Base-by-base conservation (phyloP, 2,113 vertebrate genomes). In the Hippoglossus stenolepis region DNA sequence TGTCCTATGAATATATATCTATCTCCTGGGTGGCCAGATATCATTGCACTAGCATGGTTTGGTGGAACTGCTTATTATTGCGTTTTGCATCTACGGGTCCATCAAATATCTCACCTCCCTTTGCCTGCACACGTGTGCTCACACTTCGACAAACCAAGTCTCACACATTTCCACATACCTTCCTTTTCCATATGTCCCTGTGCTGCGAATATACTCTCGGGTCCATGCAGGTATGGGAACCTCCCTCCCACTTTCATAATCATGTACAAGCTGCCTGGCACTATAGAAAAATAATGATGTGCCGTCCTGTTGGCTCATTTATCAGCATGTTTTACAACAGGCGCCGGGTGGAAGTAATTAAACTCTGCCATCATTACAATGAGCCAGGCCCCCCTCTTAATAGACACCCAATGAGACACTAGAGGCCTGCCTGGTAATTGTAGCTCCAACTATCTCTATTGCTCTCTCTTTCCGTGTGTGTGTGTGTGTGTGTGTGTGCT, bases 271-370 rank as follows among this genome's bases (percentile, higher is more conserved):
- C 95, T 96, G 95, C 94, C 95, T 95, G 95, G 95, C 88, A 86
- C 89, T 90, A 90, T 94, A 88, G 94, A 93, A 95, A 95, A 97
- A 97, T 97, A 97, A 98, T 97, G 96, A 98, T 97, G 96, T 95
- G 90, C 93, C 89, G 93, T 96, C 96, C 96, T 96, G 96, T 96
- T 96, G 96, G 95, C 95, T 96, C 96, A 96, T 98, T 98, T 98
- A 98, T 98, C 97, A 98, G 95, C 93, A 95, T 98, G 97, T 98
- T 98, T 97, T 98, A 99, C 97, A 98, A 96, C 96, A 97, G 88
- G 94, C 90, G 95, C 95, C 95, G 91, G 80, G 95, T 96, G 96
- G 96, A 97, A 97, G 97, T 98, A 98, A 99, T 99, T 99, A 99
- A 98, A 97, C 96, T 95, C 95, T 94, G 95, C 96, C 95, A 97